phyloP scores from a whole-genome alignment of 2,113 vertebrate genomes.

The Brachyhypopomus gauderio region DNA sequence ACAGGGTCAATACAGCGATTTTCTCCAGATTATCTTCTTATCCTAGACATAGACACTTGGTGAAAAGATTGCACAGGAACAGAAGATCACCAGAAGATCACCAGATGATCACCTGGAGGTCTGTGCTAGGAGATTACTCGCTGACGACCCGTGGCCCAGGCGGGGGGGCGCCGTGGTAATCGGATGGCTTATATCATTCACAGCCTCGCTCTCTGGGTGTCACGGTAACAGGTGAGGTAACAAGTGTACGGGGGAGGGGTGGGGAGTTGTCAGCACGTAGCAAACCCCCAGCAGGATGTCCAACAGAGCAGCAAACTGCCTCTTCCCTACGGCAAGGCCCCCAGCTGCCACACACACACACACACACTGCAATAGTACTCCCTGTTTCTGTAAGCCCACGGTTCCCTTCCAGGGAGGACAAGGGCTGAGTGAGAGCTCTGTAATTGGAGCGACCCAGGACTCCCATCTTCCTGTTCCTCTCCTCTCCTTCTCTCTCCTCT shows the following conservation, averaged over 20 bases:
- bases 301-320: conserved; percentile 4
- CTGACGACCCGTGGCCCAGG: not conserved
- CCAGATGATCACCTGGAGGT: not conserved
- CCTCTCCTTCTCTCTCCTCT: conserved; percentile 51
- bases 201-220: not conserved
- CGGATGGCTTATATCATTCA: not conserved
- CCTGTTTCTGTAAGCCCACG: conserved; percentile 44
- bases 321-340: conserved; percentile 23
- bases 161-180: not conserved
- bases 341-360: conserved; percentile 27
- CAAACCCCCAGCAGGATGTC: conserved; percentile 31
- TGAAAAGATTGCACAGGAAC: conserved; percentile 14
- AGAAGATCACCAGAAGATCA: conserved; percentile 17
- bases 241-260: conserved; percentile 12
- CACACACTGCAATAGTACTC: conserved; percentile 25
- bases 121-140: not conserved
- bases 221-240: conserved; percentile 44
- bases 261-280: conserved; percentile 18
- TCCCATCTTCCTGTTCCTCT: not conserved
- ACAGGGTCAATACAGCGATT: conserved; percentile 27
- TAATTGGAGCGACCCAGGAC: conserved; percentile 62
- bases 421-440: conserved; percentile 57
- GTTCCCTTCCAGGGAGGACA: conserved; percentile 49
- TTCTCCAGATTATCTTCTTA: conserved; percentile 32
- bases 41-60: conserved; percentile 15